Evolutionary conservation across 1,140 invertebrate genomes (phyloP).

Genomic region (Sitophilus oryzae): DNA sequence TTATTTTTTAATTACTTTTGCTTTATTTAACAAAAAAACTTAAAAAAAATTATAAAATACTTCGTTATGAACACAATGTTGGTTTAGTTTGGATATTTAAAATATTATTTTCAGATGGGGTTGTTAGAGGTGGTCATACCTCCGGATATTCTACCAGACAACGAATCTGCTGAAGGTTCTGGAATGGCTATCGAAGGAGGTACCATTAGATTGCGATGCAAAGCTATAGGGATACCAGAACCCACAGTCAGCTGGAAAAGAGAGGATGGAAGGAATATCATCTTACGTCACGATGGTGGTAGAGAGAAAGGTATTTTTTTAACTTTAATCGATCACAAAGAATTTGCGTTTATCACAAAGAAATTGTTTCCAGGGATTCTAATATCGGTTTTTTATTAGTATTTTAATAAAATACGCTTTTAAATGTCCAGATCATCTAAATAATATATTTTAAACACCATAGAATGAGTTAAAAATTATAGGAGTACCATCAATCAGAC

Average conservation of each 20-base stretch:
- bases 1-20: too few relatives aligned
- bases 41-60: too few relatives aligned
- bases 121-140: constrained; percentile 77
- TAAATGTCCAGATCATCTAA: too few relatives aligned
- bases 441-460: too few relatives aligned
- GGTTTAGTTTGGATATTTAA: too few relatives aligned
- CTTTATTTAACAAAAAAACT: too few relatives aligned
- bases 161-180: constrained; percentile 50
- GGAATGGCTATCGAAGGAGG: constrained; percentile 68
- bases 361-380: too few relatives aligned
- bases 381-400: too few relatives aligned
- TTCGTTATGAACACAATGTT: too few relatives aligned
- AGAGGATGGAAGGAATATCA: constrained; percentile 68
- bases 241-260: constrained; percentile 73
- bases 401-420: too few relatives aligned
- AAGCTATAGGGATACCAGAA: constrained; percentile 71
- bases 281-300: constrained; percentile 59
- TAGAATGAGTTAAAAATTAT: not conserved
- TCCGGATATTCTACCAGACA: constrained; percentile 71
- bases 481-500: not conserved
- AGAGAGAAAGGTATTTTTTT: constrained; percentile 49
- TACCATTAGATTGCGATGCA: constrained; percentile 67
- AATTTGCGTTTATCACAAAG: too few relatives aligned
- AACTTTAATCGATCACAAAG: not conserved
- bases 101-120: constrained; percentile 65